Percentiles rank a stretch among this genome's conserved stretches.
phyloP scores from a whole-genome alignment of 2,113 vertebrate species.

The Petrocephalus zakoni region DNA sequence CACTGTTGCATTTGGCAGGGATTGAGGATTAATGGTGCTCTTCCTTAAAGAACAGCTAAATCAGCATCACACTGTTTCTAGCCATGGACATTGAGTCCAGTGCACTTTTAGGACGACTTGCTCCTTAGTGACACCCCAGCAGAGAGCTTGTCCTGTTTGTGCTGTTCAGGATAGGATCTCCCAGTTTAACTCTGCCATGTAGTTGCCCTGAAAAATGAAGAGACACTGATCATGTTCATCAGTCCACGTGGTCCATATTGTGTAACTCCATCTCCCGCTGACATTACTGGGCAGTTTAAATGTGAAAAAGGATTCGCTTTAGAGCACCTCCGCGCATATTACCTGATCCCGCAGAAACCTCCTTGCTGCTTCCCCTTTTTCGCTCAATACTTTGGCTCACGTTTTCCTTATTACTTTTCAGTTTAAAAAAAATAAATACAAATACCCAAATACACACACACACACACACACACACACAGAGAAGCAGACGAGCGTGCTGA shows the following conservation, averaged over 20 bases:
- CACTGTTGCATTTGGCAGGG: not conserved
- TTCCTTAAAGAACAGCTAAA: not conserved
- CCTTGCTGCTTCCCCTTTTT: slow-evolving; percentile 22
- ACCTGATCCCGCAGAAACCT: not conserved
- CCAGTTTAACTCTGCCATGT: not conserved
- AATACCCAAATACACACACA: not conserved
- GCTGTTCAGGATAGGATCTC: not conserved
- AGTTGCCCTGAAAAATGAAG: not conserved
- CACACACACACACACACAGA: not conserved
- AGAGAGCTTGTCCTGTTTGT: not conserved
- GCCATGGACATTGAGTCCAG: not conserved
- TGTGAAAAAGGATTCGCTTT: not conserved
- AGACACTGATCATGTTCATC: not conserved
- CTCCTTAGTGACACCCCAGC: not conserved
- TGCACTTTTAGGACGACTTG: not conserved
- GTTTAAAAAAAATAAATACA: not conserved
- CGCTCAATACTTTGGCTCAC: slow-evolving; percentile 10
- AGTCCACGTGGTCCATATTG: not conserved
- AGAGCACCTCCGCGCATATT: not conserved
- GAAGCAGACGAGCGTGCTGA: not conserved
- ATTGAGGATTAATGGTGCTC: not conserved
- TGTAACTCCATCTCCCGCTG: not conserved
- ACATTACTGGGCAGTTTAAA: not conserved
- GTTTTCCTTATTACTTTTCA: not conserved
- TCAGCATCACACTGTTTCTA: not conserved